Conservation (phyloP, 1,140 invertebrate species). For the Brachionus angularis region DNA sequence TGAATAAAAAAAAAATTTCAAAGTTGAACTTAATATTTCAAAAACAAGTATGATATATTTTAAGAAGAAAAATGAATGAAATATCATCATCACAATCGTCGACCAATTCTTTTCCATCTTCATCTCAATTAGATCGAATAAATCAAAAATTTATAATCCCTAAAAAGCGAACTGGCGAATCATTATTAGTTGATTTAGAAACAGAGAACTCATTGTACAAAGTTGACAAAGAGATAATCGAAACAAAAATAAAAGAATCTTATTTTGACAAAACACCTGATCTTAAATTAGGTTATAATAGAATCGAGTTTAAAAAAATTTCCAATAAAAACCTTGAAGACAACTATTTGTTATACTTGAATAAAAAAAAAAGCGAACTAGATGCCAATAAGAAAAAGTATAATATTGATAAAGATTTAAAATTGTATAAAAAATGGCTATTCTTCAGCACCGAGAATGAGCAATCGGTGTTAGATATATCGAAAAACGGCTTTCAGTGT, state of each 20-base stretch:
- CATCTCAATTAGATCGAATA: no score
- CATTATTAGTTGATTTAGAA: neutral
- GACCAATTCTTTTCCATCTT: neutral
- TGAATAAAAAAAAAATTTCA: no score
- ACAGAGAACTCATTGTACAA: neutral
- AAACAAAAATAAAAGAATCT: neutral
- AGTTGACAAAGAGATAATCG: neutral
- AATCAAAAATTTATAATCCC: slow-evolving; percentile 25
- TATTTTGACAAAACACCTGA: neutral
- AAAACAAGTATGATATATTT: no score
- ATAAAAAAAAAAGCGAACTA: no score
- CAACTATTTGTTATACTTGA: no score
- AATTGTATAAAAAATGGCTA: no score
- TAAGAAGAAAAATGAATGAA: slow-evolving; percentile 31
- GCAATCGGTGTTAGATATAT: neutral
- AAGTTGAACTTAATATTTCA: no score
- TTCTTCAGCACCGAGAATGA: neutral
- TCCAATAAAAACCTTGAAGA: slow-evolving; percentile 7
- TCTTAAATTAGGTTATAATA: neutral
- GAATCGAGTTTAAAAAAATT: neutral
- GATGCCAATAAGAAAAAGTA: no score
- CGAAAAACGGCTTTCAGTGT: slow-evolving; percentile 23
- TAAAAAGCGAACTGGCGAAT: neutral
- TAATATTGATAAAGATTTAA: no score
- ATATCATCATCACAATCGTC: slow-evolving; percentile 15